Evolutionary conservation across 2,888 invertebrate species (phyloP).

Genomic region (Tethea ocularis): DNA sequence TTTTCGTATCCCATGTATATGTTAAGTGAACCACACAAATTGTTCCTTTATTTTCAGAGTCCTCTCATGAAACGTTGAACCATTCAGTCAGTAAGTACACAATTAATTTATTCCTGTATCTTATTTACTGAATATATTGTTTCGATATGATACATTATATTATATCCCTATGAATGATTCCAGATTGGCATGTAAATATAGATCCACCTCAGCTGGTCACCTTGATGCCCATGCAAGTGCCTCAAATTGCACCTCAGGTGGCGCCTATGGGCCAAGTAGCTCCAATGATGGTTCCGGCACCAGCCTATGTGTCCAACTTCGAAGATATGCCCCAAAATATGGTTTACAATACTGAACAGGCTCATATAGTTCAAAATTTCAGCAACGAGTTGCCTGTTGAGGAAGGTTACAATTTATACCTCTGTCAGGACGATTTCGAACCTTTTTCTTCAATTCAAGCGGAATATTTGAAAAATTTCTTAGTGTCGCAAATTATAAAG

Average conservation of each 20-base stretch:
- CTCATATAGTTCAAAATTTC: neutral
- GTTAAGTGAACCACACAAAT: neutral
- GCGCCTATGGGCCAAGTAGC: slow-evolving; percentile 11
- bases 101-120: slow-evolving; percentile 7
- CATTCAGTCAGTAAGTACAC: slow-evolving; percentile 38
- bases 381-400: slow-evolving; percentile 17
- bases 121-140: neutral
- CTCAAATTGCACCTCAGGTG: slow-evolving; percentile 19
- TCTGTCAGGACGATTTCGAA: slow-evolving; percentile 71
- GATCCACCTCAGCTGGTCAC: slow-evolving; percentile 38
- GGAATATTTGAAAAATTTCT: slow-evolving; percentile 52
- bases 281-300: slow-evolving; percentile 10
- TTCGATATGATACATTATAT: neutral
- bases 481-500: slow-evolving; percentile 57
- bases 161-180: slow-evolving; percentile 36
- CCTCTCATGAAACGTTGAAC: slow-evolving; percentile 20
- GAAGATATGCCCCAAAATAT: slow-evolving; percentile 8
- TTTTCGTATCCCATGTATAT: neutral
- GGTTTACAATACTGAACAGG: neutral
- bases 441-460: slow-evolving; percentile 54
- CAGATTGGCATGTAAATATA: slow-evolving; percentile 56
- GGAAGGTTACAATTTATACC: slow-evolving; percentile 50
- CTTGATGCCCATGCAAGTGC: slow-evolving; percentile 18
- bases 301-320: slow-evolving; percentile 5
- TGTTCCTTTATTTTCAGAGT: slow-evolving; percentile 25